A percentile compares a stretch with the other conserved stretches of the same genome.
These are phyloP conservation scores for Callosobruchus maculatus DNA, from an alignment of 2,888 invertebrate species.

Conservation along the genomic window DNA sequence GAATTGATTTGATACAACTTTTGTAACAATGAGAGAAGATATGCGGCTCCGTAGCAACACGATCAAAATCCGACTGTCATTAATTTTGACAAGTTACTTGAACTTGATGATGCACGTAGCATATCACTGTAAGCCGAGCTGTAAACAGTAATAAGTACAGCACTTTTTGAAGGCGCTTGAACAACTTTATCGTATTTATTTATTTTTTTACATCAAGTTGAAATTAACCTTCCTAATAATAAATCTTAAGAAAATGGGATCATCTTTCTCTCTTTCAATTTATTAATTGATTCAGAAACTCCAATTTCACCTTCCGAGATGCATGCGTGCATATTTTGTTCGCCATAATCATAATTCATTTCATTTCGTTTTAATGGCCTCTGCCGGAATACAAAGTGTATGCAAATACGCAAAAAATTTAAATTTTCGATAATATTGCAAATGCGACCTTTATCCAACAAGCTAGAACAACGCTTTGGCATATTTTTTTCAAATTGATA, in stretches of 20 bases:
- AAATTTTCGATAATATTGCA: neutral
- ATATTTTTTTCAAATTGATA: neutral
- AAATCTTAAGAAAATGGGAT: neutral
- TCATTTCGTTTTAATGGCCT: neutral
- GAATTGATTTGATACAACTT: no score
- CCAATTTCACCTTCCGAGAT: neutral
- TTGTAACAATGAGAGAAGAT: no score
- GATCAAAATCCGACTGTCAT: no score
- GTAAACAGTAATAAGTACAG: no score
- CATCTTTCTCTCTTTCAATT: neutral
- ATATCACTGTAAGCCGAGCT: no score
- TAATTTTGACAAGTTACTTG: no score
- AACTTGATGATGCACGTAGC: no score
- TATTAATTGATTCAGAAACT: neutral
- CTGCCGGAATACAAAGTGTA: neutral
- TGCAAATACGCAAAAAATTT: neutral
- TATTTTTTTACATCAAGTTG: no score
- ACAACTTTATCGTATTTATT: no score
- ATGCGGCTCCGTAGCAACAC: no score
- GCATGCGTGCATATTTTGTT: neutral
- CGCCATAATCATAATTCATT: neutral
- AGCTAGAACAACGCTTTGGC: neutral
- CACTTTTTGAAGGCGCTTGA: no score
- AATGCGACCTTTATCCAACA: neutral
- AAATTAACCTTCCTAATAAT: neutral